Conservation (phyloP, 2,888 invertebrate genomes). For the Lapara coniferarum region DNA sequence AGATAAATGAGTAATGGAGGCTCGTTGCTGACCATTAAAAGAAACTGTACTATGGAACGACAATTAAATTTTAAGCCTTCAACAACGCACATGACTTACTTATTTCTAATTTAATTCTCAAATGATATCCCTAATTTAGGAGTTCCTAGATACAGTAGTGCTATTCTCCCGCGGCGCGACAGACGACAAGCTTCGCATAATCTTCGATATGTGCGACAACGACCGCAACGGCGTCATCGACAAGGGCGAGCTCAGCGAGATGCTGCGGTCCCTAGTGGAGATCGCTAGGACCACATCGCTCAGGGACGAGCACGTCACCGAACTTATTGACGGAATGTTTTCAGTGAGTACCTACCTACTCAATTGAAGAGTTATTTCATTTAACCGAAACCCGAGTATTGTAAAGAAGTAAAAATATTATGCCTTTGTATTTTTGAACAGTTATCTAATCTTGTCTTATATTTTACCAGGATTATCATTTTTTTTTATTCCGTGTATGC, state of each 20-base stretch:
- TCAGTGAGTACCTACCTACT: conserved; percentile 76
- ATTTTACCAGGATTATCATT: no score
- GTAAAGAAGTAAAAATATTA: no score
- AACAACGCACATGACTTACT: no score
- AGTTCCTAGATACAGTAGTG: conserved; percentile 97
- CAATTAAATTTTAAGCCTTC: no score
- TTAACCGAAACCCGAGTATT: no score
- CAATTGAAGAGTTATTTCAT: no score
- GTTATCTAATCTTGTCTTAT: no score
- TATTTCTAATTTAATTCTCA: not conserved
- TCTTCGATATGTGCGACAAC: conserved; percentile 99
- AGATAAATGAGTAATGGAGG: no score
- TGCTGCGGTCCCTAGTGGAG: conserved; percentile 95
- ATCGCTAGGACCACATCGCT: conserved; percentile 96
- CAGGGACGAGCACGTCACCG: conserved; percentile 95
- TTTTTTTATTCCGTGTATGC: no score
- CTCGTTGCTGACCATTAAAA: no score
- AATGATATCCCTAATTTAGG: conserved; percentile 72
- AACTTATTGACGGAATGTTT: conserved; percentile 97
- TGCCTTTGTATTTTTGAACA: no score
- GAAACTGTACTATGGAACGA: no score
- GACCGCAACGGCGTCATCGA: conserved; percentile 97
- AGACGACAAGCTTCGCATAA: conserved; percentile 95
- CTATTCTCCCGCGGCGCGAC: conserved; percentile 96
- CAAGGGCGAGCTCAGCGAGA: conserved; percentile 95